phyloP scores from a whole-genome alignment of 2,797 vertebrate species.

The Coreius guichenoti region DNA sequence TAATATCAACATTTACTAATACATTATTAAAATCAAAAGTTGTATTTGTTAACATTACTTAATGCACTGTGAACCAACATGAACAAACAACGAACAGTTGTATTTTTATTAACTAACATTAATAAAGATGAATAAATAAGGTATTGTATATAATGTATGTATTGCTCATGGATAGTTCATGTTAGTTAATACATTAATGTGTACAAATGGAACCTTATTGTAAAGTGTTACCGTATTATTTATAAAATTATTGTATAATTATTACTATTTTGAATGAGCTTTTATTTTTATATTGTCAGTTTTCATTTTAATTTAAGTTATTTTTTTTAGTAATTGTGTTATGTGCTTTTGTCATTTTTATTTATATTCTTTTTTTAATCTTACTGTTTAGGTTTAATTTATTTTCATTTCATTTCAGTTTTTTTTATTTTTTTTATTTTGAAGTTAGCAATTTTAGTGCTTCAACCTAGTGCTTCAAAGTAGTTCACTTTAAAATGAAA shows the following conservation, averaged over 20 bases:
- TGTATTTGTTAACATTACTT: no score
- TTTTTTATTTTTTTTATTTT: neutral
- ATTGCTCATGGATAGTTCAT: neutral
- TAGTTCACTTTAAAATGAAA: no score
- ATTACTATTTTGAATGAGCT: neutral
- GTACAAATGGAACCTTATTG: neutral
- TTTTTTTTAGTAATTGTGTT: neutral
- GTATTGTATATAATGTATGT: no score
- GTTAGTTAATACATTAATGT: neutral
- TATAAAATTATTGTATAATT: neutral
- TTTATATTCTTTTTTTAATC: neutral
- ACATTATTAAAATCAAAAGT: neutral
- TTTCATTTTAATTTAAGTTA: neutral
- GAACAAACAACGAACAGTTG: no score
- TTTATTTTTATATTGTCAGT: neutral
- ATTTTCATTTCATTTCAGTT: neutral
- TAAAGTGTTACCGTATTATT: neutral
- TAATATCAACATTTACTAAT: no score
- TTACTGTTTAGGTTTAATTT: neutral
- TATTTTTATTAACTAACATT: no score
- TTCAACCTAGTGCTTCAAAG: neutral
- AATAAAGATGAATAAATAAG: no score
- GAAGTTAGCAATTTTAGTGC: neutral
- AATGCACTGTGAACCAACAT: no score
- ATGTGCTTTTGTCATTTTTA: neutral